Conservation (phyloP, 2,797 vertebrate species). For the Dermochelys coriacea region DNA sequence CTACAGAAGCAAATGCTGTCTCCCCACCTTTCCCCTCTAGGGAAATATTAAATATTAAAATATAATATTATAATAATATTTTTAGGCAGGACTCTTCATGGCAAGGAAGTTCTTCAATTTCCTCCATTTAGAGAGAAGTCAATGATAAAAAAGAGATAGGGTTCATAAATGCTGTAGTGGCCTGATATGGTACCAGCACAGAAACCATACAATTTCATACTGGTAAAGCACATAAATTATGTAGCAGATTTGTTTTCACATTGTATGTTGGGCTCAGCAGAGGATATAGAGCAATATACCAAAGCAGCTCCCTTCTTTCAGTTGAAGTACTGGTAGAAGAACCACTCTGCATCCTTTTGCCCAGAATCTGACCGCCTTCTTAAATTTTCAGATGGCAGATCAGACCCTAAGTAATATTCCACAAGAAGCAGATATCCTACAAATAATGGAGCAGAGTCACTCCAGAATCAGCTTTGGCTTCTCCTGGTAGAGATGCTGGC, state of each 20-base stretch:
- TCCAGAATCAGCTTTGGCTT: conserved; percentile 23
- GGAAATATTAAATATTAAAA: no score
- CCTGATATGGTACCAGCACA: background rate
- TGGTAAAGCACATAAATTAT: background rate
- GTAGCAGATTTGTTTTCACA: background rate
- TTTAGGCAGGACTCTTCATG: background rate
- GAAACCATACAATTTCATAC: background rate
- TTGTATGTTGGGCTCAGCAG: background rate
- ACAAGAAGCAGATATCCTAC: conserved; percentile 25
- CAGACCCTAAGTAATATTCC: conserved; percentile 47
- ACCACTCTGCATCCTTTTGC: conserved; percentile 13
- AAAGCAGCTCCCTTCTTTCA: background rate
- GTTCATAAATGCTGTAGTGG: background rate
- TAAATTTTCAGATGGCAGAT: conserved; percentile 26
- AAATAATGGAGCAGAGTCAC: conserved; percentile 9
- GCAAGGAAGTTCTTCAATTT: background rate
- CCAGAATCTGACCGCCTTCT: background rate
- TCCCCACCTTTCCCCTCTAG: background rate
- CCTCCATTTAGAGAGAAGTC: background rate
- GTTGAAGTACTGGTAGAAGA: background rate
- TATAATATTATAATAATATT: no score
- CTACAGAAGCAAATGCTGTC: background rate
- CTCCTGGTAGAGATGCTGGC: conserved; percentile 57
- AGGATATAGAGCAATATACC: background rate
- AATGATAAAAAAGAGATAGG: background rate